Evolutionary conservation across 2,888 invertebrate species (phyloP), one percentile per base, ranked within the genome.

Genomic region (Drosophila yooni): DNA sequence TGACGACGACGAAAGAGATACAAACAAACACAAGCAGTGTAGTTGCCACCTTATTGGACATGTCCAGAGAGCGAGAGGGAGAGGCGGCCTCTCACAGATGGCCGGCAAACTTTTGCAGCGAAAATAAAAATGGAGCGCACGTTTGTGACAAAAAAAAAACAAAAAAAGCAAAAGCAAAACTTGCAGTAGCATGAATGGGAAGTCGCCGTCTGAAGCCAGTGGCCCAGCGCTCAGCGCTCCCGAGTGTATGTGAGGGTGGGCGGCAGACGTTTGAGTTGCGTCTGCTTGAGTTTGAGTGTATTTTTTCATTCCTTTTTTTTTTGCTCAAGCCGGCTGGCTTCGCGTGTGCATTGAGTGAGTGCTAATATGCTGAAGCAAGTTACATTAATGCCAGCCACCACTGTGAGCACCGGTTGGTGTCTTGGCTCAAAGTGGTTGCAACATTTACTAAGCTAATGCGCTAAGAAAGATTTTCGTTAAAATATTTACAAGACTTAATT

Each of bases 61-160:
- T 61, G 79, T 76, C 65, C 67, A 57, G 60, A 48, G 69, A 50
- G 67, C 48, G 43, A 52, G 34, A 51, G 67, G 57, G 31, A 50
- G 43, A 36, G 59, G 57, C 53, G 34, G 56, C 54, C 77, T 50
- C 68, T 53, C 72, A 67, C 89, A 88, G 89, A 89, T 83, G 86
- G 89, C 91, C 89, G 89, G 91, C 84, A 89, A 87, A 88, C 71
- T 87, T 83, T 84, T 84, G 84, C 88, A 87, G 88, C 88, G 88
- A 89, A 90, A 87, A 87, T 87, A 87, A 87, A 87, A 87, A 87
- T 87, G 91, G 91, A 87, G 91, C 87, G 91, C 91, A 84, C 89
- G 85, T 80, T 90, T 89, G 90, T 89, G 90, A 83, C 86, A 88
- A 89, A 79, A 88, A 84, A 56, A 54, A 62, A 68, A 54, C 36